Evolutionary conservation across 2,113 vertebrate species (phyloP).

Genomic region (Cephalopterus ornatus): DNA sequence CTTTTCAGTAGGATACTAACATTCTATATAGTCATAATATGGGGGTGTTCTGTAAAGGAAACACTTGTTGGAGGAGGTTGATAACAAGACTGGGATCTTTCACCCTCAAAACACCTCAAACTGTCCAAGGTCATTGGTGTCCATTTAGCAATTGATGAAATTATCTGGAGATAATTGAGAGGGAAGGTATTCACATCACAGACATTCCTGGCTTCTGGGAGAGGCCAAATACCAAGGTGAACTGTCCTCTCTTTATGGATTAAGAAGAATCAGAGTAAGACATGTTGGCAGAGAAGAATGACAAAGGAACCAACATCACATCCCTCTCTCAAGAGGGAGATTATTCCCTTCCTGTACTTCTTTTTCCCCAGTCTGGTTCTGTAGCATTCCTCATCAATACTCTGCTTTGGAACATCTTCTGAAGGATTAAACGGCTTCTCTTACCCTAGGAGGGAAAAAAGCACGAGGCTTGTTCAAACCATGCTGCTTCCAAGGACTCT

Average conservation of each 20-base stretch:
- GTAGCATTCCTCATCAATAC: not conserved
- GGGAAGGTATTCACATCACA: not conserved
- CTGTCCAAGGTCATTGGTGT: not conserved
- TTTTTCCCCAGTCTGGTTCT: not conserved
- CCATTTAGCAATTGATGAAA: not conserved
- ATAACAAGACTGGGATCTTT: not conserved
- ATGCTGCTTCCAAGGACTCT: not conserved
- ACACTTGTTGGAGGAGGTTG: not conserved
- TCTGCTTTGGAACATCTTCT: not conserved
- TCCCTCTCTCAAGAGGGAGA: not conserved
- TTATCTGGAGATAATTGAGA: not conserved
- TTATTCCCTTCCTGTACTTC: not conserved
- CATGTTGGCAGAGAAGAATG: rapidly evolving
- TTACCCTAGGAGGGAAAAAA: not conserved
- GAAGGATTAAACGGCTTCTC: not conserved
- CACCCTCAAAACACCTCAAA: not conserved
- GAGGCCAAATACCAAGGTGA: not conserved
- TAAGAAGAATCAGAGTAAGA: not conserved
- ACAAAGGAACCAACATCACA: not conserved
- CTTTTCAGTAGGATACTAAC: not conserved
- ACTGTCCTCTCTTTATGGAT: not conserved
- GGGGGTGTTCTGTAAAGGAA: not conserved
- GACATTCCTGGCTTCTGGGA: not conserved
- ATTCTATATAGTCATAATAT: not conserved
- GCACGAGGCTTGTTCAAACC: not conserved